Evolutionary conservation across 2,113 vertebrate genomes (phyloP), one percentile per base, ranked within the genome.

Genomic region (Gallinago jamesoni): DNA sequence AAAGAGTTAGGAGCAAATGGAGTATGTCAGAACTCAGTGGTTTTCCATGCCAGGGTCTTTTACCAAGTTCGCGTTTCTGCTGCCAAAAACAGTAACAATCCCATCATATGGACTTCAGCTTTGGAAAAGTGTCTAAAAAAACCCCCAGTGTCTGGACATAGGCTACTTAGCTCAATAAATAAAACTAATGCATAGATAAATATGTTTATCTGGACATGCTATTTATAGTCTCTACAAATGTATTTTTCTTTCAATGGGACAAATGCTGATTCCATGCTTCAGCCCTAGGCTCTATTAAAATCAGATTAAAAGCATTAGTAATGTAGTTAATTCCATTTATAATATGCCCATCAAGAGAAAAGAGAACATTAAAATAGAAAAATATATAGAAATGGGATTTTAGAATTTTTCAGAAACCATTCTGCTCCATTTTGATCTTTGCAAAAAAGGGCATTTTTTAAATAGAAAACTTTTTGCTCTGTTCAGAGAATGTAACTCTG

Each of bases 241-340:
- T 93, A 73, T 91, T 96, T 93, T 97, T 94, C 90, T 97, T 97
- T 93, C 94, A 97, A 95, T 30, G n/a, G 87, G 90, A 96, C 93
- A 92, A 73, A 85, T 64, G 88, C 91, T 96, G 93, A 96, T 97
- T 95, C 67, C 68, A 75, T 84, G 63, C 83, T 63, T 94, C 84
- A 94, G 96, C 89, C 88, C 48, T 84, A 94, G 94, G 93, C 93
- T 37, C 94, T 73, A 97, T 91, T 97, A 97, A 98, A 98, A 97
- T 97, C 92, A 97, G 95, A 97, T 97, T 97, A 95, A 97, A 98
- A 97, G 76, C 86, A 94, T 96, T 96, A 96, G 68, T 94, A 97
- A 97, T 90, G 55, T 96, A 97, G 93, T 96, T 96, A 97, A 97
- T 97, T 97, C 74, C 62, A 94, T 94, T 97, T 97, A 91, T 94